Percentiles rank a stretch among this genome's conserved stretches.
Conservation (phyloP, 2,888 invertebrate genomes). For the Lasius fuliginosus region DNA sequence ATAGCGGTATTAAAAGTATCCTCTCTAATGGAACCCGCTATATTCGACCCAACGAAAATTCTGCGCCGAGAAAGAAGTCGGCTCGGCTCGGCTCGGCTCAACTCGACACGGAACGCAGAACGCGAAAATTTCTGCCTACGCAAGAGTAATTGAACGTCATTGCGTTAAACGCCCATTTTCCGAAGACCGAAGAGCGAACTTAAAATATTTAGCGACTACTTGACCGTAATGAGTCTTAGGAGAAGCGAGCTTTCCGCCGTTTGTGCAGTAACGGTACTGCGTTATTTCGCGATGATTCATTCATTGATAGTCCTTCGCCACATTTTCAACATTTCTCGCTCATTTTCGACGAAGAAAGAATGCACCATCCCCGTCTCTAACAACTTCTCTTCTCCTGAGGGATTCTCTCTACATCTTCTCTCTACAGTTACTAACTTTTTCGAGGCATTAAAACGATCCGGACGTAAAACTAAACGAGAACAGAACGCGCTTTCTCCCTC, state of each 20-base stretch:
- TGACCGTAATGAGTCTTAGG: background rate
- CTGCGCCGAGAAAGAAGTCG: constrained; percentile 33
- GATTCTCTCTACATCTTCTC: constrained; percentile 22
- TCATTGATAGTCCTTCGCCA: constrained; percentile 31
- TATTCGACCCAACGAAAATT: constrained; percentile 76
- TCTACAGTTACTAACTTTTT: constrained; percentile 32
- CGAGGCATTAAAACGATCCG: constrained; percentile 35
- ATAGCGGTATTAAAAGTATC: constrained; percentile 85
- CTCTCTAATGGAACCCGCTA: constrained; percentile 83
- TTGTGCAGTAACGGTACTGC: background rate
- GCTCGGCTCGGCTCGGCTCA: background rate
- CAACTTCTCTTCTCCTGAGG: constrained; percentile 3
- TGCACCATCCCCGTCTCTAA: background rate
- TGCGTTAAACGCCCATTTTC: constrained; percentile 29
- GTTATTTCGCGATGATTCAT: constrained; percentile 21
- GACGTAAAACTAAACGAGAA: constrained; percentile 37
- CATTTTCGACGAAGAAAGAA: constrained; percentile 21
- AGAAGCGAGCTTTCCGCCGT: background rate
- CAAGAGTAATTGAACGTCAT: constrained; percentile 66
- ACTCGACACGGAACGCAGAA: constrained; percentile 26
- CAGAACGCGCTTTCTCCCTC: background rate
- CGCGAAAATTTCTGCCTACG: constrained; percentile 69
- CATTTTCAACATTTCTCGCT: constrained; percentile 42
- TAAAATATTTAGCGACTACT: constrained; percentile 38
- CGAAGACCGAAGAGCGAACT: background rate